Evolutionary conservation across 2,888 invertebrate species (phyloP).

Genomic region (Hydrotaea diabolus): DNA sequence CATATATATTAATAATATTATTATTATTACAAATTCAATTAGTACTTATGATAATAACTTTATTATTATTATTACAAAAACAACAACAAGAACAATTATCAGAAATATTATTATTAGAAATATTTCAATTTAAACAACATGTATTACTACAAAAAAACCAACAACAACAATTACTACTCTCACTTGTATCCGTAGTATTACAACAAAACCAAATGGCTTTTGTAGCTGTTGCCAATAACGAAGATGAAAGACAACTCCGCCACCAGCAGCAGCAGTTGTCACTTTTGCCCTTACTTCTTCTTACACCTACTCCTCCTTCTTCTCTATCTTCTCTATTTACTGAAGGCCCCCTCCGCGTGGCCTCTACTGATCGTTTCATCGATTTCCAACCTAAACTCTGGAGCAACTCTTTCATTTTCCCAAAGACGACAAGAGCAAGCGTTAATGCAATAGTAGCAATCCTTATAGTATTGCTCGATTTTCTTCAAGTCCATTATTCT

Average conservation of each 20-base stretch:
- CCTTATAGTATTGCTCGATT: too few species aligned
- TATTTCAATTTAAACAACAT: conserved; percentile 45
- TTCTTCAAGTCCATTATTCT: too few species aligned
- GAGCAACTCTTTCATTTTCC: too few species aligned
- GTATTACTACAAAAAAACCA: conserved; percentile 13
- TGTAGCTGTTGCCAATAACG: conserved; percentile 49
- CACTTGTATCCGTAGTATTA: conserved; percentile 20
- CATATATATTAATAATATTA: conserved; percentile 57
- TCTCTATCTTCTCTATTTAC: background rate
- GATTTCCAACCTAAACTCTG: background rate
- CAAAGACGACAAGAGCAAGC: background rate
- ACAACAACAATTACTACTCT: conserved; percentile 43
- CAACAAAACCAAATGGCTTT: conserved; percentile 50
- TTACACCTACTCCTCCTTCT: background rate
- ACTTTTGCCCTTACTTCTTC: background rate
- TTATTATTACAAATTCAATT: conserved; percentile 56
- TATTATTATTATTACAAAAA: conserved; percentile 56
- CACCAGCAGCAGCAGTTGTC: conserved; percentile 7
- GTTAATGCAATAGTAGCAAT: background rate
- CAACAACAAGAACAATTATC: conserved; percentile 52
- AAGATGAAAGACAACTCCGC: background rate
- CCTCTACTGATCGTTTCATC: background rate
- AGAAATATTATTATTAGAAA: conserved; percentile 63
- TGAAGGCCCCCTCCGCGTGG: background rate
- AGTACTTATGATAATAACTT: conserved; percentile 61